A percentile compares a stretch with the other conserved stretches of the same genome.
These are phyloP conservation scores for Craniophora ligustri DNA, from an alignment of 2,888 invertebrate species.

Conservation along the genomic window DNA sequence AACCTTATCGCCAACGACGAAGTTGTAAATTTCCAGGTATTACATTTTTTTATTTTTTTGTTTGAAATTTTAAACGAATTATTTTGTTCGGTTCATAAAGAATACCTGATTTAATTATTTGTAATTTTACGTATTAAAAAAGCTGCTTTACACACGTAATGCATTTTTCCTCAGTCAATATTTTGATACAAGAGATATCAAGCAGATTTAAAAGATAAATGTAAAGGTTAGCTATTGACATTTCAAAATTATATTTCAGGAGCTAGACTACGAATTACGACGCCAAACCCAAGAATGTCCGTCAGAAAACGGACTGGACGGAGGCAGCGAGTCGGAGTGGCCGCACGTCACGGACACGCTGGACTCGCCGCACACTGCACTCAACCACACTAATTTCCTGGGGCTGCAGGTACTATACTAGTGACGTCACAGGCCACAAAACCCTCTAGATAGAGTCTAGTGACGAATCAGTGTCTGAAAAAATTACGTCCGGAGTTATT, in stretches of 20 bases:
- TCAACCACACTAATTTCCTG: constrained; percentile 88
- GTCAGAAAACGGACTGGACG: constrained; percentile 87
- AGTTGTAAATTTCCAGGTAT: constrained; percentile 83
- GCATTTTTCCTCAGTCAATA: too few relatives aligned
- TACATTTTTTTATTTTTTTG: background rate
- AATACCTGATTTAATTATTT: too few relatives aligned
- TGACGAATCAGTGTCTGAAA: too few relatives aligned
- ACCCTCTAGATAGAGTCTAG: too few relatives aligned
- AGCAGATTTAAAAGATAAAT: too few relatives aligned
- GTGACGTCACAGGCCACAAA: background rate
- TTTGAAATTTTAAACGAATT: background rate
- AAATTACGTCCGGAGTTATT: too few relatives aligned
- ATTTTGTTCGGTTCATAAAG: background rate
- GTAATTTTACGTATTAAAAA: too few relatives aligned
- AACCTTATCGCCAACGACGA: constrained; percentile 70
- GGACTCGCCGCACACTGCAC: constrained; percentile 89
- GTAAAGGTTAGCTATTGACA: background rate
- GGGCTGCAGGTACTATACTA: constrained; percentile 83
- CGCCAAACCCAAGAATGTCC: constrained; percentile 89
- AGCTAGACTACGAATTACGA: constrained; percentile 93
- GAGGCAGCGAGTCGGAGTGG: constrained; percentile 90
- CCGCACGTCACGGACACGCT: constrained; percentile 89
- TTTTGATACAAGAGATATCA: too few relatives aligned
- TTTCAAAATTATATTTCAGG: constrained; percentile 72
- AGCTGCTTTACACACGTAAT: too few relatives aligned